Percentiles rank a stretch among this genome's conserved stretches.
Evolutionary conservation across 2,797 vertebrate species (phyloP).

Genomic region (Simalia tracyae): DNA sequence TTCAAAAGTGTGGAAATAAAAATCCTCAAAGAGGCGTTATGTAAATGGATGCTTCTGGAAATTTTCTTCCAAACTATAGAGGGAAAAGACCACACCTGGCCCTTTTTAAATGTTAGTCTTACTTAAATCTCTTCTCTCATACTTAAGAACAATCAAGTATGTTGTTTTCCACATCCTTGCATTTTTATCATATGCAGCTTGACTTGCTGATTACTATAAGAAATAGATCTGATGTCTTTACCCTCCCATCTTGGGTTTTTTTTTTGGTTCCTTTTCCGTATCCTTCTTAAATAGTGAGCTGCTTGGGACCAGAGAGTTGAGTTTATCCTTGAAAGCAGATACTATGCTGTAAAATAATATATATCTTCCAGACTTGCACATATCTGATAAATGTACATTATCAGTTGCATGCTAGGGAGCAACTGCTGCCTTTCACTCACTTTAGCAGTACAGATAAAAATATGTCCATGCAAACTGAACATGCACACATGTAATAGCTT

Average conservation of each 20-base stretch:
- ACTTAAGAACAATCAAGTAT: neutral
- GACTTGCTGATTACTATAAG: neutral
- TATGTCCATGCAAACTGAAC: neutral
- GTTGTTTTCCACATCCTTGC: neutral
- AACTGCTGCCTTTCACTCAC: neutral
- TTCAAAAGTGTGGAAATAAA: constrained; percentile 12
- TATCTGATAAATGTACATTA: neutral
- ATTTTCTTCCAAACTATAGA: neutral
- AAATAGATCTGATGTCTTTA: neutral
- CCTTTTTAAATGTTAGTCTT: neutral
- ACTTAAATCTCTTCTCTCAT: neutral
- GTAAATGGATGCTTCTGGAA: neutral
- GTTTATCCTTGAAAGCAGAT: neutral
- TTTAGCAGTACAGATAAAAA: neutral
- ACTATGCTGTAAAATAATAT: neutral
- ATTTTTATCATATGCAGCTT: neutral
- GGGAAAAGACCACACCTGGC: neutral
- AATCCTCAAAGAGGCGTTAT: neutral
- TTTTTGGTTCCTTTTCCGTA: neutral
- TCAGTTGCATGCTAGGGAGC: neutral
- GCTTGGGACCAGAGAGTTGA: neutral
- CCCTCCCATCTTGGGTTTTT: neutral
- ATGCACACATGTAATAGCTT: neutral
- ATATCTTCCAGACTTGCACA: neutral
- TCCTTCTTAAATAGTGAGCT: neutral